A percentile compares a stretch with the other conserved stretches of the same genome.
These are phyloP conservation scores for Mus pahari DNA, from an alignment of 2,113 vertebrate species.

Conservation along the genomic window DNA sequence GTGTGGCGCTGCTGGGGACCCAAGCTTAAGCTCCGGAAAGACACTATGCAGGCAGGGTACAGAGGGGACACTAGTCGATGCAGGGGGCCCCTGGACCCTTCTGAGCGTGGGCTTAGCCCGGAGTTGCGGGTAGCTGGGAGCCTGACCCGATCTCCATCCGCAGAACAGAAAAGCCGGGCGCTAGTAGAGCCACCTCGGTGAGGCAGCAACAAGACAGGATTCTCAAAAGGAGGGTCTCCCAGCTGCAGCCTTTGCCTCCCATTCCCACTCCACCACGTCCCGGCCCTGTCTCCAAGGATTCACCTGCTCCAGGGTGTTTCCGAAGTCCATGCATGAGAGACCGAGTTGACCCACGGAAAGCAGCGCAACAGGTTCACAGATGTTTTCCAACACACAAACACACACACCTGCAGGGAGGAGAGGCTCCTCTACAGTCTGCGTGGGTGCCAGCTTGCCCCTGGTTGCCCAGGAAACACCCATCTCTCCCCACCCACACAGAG, in stretches of 20 bases:
- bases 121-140: background rate
- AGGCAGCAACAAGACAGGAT: background rate
- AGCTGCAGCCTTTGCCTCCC: background rate
- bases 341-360: background rate
- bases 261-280: background rate
- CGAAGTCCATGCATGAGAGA: background rate
- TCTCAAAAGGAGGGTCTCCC: background rate
- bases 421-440: background rate
- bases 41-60: background rate
- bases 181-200: too few species aligned
- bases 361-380: background rate
- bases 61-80: too few species aligned
- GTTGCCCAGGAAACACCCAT: background rate
- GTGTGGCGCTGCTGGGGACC: too few species aligned
- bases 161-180: too few species aligned
- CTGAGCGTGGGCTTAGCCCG: background rate
- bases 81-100: background rate
- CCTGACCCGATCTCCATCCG: background rate
- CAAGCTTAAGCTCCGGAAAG: background rate
- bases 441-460: background rate
- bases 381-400: slow-evolving; percentile 7
- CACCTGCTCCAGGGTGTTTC: background rate
- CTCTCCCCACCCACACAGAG: background rate
- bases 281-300: too few species aligned
- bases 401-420: slow-evolving; percentile 36